Evolutionary conservation across 2,113 vertebrate genomes (phyloP).

Genomic region (Orcinus orca): DNA sequence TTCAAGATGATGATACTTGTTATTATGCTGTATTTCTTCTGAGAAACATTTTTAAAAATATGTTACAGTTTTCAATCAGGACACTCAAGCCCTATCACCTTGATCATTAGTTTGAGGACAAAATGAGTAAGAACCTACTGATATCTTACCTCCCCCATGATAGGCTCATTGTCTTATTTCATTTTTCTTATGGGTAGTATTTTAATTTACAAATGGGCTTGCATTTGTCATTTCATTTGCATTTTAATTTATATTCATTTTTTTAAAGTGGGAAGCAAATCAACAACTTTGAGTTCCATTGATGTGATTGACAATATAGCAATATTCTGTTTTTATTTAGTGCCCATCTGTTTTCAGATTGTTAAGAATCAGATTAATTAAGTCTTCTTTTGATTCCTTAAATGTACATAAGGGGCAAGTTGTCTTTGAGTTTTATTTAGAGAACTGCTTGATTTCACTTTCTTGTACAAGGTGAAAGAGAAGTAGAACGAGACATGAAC

Average conservation of each 20-base stretch:
- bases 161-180: conserved; percentile 3
- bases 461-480: neutral
- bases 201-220: conserved; percentile 70
- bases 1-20: conserved; percentile 62
- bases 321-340: conserved; percentile 75
- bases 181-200: conserved; percentile 48
- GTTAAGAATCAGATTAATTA: conserved; percentile 70
- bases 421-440: conserved; percentile 46
- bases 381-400: conserved; percentile 57
- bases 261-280: conserved; percentile 74
- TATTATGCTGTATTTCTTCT: conserved; percentile 49
- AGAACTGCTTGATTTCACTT: conserved; percentile 11
- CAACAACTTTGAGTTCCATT: conserved; percentile 74
- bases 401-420: conserved; percentile 36
- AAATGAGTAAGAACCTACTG: neutral
- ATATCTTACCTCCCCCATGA: neutral
- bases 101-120: neutral
- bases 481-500: neutral
- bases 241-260: conserved; percentile 74
- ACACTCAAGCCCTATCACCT: neutral
- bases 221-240: conserved; percentile 71
- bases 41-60: neutral
- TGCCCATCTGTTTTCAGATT: conserved; percentile 76
- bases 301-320: conserved; percentile 76
- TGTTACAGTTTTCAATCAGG: neutral